Evolutionary conservation across 2,888 invertebrate species (phyloP).

Genomic region (Trissoscelio sp.): DNA sequence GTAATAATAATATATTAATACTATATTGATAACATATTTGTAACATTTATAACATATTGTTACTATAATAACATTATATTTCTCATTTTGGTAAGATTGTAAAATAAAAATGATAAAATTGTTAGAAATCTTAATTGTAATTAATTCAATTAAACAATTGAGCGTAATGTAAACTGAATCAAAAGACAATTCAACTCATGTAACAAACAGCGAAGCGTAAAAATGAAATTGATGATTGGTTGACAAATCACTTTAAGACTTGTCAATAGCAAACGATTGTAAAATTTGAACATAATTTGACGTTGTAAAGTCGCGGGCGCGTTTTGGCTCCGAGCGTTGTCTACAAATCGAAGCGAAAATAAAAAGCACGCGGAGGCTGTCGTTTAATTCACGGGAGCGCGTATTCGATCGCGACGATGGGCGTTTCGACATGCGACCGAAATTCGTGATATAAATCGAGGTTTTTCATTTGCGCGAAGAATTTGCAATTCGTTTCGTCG

Average conservation of each 20-base stretch:
- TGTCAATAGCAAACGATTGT: constrained; percentile 9
- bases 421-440: constrained; percentile 61
- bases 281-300: constrained; percentile 35
- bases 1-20: too few species aligned
- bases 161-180: not conserved
- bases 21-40: too few species aligned
- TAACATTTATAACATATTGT: too few species aligned
- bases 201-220: not conserved
- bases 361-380: constrained; percentile 55
- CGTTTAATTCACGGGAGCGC: constrained; percentile 60
- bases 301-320: constrained; percentile 21
- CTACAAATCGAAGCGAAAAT: constrained; percentile 39
- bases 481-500: constrained; percentile 60
- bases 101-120: too few species aligned
- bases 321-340: constrained; percentile 11
- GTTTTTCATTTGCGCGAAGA: constrained; percentile 64
- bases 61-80: too few species aligned
- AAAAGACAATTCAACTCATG: too few species aligned
- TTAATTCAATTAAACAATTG: too few species aligned
- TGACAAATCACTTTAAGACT: constrained; percentile 20
- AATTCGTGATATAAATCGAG: constrained; percentile 65
- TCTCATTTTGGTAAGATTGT: too few species aligned
- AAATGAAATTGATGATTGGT: not conserved
- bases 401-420: constrained; percentile 57
- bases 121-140: too few species aligned